Evolutionary conservation across 2,797 vertebrate genomes (phyloP), one percentile per base, ranked within the genome.

Genomic region (Falco naumanni): DNA sequence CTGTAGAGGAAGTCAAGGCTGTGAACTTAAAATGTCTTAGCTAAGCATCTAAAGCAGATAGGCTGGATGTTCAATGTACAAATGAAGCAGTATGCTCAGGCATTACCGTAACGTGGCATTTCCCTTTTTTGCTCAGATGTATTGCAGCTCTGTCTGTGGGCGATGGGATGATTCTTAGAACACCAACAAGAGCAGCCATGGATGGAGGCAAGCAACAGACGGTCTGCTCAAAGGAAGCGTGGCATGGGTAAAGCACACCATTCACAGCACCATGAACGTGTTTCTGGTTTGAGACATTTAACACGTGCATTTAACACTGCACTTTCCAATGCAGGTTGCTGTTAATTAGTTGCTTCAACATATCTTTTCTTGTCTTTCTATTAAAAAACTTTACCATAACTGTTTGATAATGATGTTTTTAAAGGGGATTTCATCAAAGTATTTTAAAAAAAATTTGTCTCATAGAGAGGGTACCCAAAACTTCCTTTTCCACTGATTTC

Each of bases 121-220:
- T 76, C 79, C 28, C 83, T 84, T 68, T 94, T 11, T 26, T 39
- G 21, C 63, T 25, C 97, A 99, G 99, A 93, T 96, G 98, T 75
- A 95, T 97, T 0, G 95, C 98, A 60, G 95, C 97, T 57, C 97
- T 97, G 66, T 96, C 97, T 13, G 97, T 97, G 57, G 97, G 97
- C 0, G 98, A 99, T 4, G 95, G 97, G 72, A 86, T 81, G 11
- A 72, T 94, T 81, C 97, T 98, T 84, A 98, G 98, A 94, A 89
- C 93, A 3, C 71, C 95, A 0, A 48, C 96, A 3, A 95, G 99
- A 83, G 74, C 96, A 50, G 95, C 93, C 57, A 0, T 60, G 77
- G 95, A 98, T 37, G 99, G 98, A 94, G 97, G 96, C 29, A 99
- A 99, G 96, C 96, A 98, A 59, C 99, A 99, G 96, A 86, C 98